phyloP scores from a whole-genome alignment of 2,113 vertebrate species.

The Acinonyx jubatus region DNA sequence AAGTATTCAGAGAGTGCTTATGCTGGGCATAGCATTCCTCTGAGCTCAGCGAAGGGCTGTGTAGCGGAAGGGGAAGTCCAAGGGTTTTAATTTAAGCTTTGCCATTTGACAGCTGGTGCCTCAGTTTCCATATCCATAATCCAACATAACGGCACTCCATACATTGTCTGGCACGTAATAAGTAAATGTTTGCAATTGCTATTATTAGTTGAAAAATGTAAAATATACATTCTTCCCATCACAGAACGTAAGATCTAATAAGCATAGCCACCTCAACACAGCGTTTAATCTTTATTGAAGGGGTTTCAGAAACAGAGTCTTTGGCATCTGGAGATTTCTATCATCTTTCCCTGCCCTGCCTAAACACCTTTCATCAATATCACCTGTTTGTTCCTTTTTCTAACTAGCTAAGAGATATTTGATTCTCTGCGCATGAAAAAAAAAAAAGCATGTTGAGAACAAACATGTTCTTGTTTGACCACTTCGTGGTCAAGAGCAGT shows the following conservation, averaged over 20 bases:
- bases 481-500: not conserved
- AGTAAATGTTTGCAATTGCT: not conserved
- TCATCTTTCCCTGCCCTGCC: not conserved
- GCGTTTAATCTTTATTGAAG: not conserved
- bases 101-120: not conserved
- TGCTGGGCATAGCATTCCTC: accelerated
- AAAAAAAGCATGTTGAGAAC: not conserved
- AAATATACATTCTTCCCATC: not conserved
- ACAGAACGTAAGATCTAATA: not conserved
- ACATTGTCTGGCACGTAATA: not conserved
- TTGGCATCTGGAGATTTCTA: not conserved
- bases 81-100: not conserved
- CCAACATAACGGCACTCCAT: not conserved
- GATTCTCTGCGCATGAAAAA: not conserved
- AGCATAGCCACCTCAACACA: not conserved
- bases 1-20: not conserved
- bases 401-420: not conserved
- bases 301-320: not conserved
- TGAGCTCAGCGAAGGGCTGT: not conserved
- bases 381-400: not conserved
- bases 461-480: not conserved
- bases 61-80: not conserved
- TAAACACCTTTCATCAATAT: not conserved
- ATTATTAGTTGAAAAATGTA: not conserved
- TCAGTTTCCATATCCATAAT: not conserved